Conservation (phyloP, 2,888 invertebrate species). For the Sicus ferrugineus region DNA sequence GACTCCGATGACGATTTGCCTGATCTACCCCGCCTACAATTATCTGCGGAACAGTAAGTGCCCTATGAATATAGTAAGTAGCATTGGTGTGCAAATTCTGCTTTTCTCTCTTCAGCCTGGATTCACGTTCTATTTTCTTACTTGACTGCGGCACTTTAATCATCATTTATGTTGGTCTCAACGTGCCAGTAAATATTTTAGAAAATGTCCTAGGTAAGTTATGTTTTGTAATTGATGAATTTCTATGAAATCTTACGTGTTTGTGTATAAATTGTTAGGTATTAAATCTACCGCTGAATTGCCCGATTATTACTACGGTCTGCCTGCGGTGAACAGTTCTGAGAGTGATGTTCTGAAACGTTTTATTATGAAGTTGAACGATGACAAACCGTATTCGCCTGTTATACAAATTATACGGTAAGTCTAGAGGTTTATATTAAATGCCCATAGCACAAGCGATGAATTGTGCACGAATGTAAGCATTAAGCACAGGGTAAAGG, state of each 20-base stretch:
- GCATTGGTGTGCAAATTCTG: not conserved
- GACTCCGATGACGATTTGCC: constrained; percentile 64
- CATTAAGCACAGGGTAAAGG: no score
- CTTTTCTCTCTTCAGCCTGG: constrained; percentile 67
- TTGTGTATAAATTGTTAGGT: constrained; percentile 63
- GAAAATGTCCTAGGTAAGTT: constrained; percentile 72
- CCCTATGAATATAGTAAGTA: not conserved
- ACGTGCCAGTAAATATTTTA: constrained; percentile 77
- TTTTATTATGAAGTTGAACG: constrained; percentile 84
- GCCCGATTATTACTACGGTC: constrained; percentile 77
- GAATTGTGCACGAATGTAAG: no score
- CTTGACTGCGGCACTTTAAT: constrained; percentile 87
- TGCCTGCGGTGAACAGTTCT: constrained; percentile 80
- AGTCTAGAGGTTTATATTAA: constrained; percentile 5
- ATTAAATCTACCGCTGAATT: constrained; percentile 77
- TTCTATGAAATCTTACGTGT: not conserved
- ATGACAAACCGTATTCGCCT: constrained; percentile 82
- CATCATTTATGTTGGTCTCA: constrained; percentile 84
- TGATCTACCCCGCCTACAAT: constrained; percentile 81
- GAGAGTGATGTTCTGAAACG: constrained; percentile 79
- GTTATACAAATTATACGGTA: constrained; percentile 84
- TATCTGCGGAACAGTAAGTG: constrained; percentile 78
- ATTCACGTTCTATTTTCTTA: constrained; percentile 89
- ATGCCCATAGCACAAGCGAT: not conserved
- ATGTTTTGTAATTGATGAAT: not conserved